Evolutionary conservation across 2,113 vertebrate genomes (phyloP).

Genomic region (Chaenogobius annularis): DNA sequence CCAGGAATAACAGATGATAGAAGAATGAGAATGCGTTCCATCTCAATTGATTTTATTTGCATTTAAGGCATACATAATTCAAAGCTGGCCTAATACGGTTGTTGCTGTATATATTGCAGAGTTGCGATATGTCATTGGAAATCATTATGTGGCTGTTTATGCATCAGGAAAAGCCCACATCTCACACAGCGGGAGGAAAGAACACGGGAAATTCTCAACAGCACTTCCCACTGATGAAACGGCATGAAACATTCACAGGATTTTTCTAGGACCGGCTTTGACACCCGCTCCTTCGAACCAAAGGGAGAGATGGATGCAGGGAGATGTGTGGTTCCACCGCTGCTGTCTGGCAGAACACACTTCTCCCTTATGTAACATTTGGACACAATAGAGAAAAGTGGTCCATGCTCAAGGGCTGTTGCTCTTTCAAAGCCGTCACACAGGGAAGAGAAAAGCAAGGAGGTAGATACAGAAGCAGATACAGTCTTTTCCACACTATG

Average conservation of each 20-base stretch:
- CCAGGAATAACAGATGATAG: background rate
- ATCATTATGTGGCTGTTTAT: background rate
- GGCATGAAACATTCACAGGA: slow-evolving; percentile 63
- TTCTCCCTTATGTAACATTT: slow-evolving; percentile 34
- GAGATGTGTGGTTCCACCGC: slow-evolving; percentile 27
- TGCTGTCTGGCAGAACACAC: slow-evolving; percentile 11
- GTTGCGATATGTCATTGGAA: background rate
- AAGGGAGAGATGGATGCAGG: slow-evolving; percentile 9
- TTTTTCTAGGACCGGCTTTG: slow-evolving; percentile 45
- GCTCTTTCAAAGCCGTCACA: slow-evolving; percentile 3
- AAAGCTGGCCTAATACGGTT: background rate
- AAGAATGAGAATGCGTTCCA: background rate
- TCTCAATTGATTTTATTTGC: background rate
- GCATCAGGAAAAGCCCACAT: background rate
- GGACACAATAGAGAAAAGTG: slow-evolving; percentile 36
- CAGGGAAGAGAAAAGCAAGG: slow-evolving; percentile 13
- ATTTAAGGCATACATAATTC: background rate
- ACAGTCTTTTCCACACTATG: slow-evolving; percentile 5
- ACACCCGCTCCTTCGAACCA: slow-evolving; percentile 34
- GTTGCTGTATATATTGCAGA: background rate
- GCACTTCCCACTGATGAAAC: slow-evolving; percentile 49
- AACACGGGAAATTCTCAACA: slow-evolving; percentile 26
- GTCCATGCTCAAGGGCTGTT: slow-evolving; percentile 28
- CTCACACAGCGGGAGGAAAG: slow-evolving; percentile 18
- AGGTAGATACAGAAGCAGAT: slow-evolving; percentile 18